Base-by-base conservation (phyloP, 2,113 vertebrate species). In the Cyrtonyx montezumae region DNA sequence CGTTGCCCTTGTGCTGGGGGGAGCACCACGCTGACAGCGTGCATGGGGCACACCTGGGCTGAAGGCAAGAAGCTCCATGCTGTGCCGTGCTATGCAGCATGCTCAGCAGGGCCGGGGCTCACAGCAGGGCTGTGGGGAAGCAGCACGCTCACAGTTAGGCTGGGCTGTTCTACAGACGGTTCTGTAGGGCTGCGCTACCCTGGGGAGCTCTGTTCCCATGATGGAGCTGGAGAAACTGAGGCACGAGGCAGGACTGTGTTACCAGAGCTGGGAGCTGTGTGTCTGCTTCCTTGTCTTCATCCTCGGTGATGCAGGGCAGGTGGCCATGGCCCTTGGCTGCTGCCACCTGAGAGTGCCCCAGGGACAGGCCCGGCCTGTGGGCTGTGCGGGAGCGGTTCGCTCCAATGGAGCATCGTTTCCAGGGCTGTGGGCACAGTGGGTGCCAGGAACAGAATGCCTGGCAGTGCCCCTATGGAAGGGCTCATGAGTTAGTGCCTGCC, bases 11-110 rank as follows among this genome's bases (percentile, higher is more conserved):
- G 43, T 0, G 0, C 16, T 63, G 56, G 17, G 1, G 1, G 55
- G 30, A 71, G 17, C 11, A 8, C 20, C 26, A 2, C 6, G 0
- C 32, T 22, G 34, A 3, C 0, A 10, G 34, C 0, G 0, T n/a
- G 9, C 46, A 42, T 36, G 4, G 32, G 13, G 28, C 48, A 37
- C 42, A 3, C 5, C 53, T 4, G 68, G 75, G 63, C 67, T 43
- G 23, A 19, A 62, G 55, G 46, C 46, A 51, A 11, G 74, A 25
- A 48, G 10, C 25, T 17, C 25, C 2, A 75, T 79, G 58, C n/a
- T 70, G 23, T 55, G 43, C 63, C 20, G 21, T 46, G 45, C 63
- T 22, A 10, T 4, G 19, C n/a, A 18, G 37, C 37, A 2, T 5
- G 10, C 5, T 40, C 32, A 42, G 36, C 37, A 49, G 74, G 23